Base-by-base conservation (phyloP, 2,888 invertebrate species). In the Ptilodon capucinus region DNA sequence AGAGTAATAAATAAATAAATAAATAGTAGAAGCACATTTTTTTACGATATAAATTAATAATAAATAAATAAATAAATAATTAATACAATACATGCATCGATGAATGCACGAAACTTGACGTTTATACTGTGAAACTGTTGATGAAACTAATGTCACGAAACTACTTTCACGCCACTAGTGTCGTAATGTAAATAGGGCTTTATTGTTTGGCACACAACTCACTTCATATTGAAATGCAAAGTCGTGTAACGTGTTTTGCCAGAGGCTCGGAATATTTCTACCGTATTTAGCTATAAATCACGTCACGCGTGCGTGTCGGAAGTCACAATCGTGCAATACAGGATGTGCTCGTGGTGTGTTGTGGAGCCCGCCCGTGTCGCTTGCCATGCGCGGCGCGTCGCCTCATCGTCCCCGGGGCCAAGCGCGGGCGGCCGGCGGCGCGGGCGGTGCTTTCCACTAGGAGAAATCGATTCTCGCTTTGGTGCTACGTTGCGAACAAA, bases 391-490 rank as follows among this genome's bases (percentile, higher is more conserved):
- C 2, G 14, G 28, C 19, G 21, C 40, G 32, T 30, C 28, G 28
- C 23, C 23, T 5, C 23, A 7, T 6, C 23, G 6, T n/a, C 23
- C 23, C 7, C 23, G 23, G 4, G 11, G 11, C 5, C 35, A 11
- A 9, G 17, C 1, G 9, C 8, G 17, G 35, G 18, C 17, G 16
- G 11, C 2, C 34, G 34, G 2, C 18, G 18, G 18, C 19, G 38
- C 38, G 38, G 3, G n/a, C 38, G 19, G 13, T 19, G 19, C 19
- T 23, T 64, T 64, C 64, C 64, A 38, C 64, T 51, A 18, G 46
- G 64, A 57, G 64, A 64, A 60, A 61, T 50, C 48, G 46, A n/a
- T n/a, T n/a, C n/a, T n/a, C 39, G 16, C 52, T 40, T 46, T 7
- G 16, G 25, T n/a, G 21, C 42, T 14, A 9, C n/a, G 9, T 3